phyloP scores from a whole-genome alignment of 1,140 invertebrate species.

The Papilio polyxenes region DNA sequence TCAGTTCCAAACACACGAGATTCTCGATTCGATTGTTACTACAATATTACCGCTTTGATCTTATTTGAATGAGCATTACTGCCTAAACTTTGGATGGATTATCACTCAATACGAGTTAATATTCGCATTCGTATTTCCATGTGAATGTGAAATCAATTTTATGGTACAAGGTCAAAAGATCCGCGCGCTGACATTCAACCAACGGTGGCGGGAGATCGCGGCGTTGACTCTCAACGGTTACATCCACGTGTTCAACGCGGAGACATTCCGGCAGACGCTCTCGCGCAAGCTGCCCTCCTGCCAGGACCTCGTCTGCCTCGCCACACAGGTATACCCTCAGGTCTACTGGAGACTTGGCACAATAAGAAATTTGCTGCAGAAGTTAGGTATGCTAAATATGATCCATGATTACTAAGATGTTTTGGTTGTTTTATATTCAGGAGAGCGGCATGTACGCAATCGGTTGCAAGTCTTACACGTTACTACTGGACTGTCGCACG shows the following conservation, averaged over 20 bases:
- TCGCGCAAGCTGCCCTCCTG: constrained; percentile 92
- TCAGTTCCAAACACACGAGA: too few relatives aligned
- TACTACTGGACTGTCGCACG: constrained; percentile 93
- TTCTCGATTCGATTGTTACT: too few relatives aligned
- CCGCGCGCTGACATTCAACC: constrained; percentile 93
- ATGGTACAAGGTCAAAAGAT: constrained; percentile 86
- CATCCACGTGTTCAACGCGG: constrained; percentile 95
- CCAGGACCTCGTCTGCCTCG: constrained; percentile 96
- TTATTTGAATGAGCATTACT: too few relatives aligned
- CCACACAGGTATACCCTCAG: constrained; percentile 77
- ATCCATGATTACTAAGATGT: not conserved
- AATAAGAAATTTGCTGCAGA: too few relatives aligned
- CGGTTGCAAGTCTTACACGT: constrained; percentile 95
- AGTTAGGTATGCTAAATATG: not conserved
- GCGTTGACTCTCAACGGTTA: constrained; percentile 95
- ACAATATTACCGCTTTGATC: too few relatives aligned
- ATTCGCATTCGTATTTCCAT: too few relatives aligned
- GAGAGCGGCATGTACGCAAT: constrained; percentile 93
- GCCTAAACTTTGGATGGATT: too few relatives aligned
- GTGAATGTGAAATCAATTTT: too few relatives aligned
- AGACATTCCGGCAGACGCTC: constrained; percentile 91
- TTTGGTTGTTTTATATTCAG: constrained; percentile 71
- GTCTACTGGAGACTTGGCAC: not conserved
- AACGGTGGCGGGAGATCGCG: constrained; percentile 92
- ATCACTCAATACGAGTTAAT: too few relatives aligned